Evolutionary conservation across 2,888 invertebrate species (phyloP).

Genomic region (Toxonevra muliebris): DNA sequence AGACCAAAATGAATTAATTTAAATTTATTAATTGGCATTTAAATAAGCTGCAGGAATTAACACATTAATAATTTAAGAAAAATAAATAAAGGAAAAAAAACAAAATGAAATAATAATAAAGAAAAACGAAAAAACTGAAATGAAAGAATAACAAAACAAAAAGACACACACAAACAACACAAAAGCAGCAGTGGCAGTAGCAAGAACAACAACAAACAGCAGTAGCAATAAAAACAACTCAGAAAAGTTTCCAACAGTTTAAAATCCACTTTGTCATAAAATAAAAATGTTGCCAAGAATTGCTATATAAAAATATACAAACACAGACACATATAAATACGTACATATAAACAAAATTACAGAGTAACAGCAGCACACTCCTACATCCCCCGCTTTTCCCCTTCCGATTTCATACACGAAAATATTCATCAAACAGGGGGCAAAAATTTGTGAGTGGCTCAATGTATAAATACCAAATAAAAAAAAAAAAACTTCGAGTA

Average conservation of each 20-base stretch:
- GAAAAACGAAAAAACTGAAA: conserved; percentile 7
- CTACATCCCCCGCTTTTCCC: neutral
- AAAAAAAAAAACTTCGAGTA: neutral
- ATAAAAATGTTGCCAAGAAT: conserved; percentile 49
- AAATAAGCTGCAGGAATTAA: conserved; percentile 56
- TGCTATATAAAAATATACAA: conserved; percentile 17
- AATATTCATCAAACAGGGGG: conserved; percentile 1
- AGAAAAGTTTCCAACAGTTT: conserved; percentile 42
- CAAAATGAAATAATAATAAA: conserved; percentile 9
- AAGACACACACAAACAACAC: neutral
- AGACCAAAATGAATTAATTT: conserved; percentile 13
- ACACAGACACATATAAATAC: neutral
- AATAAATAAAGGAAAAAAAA: neutral
- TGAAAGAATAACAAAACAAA: neutral
- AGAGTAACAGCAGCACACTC: neutral
- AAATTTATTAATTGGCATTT: conserved; percentile 58
- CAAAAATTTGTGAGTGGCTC: neutral
- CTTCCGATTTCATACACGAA: conserved; percentile 4
- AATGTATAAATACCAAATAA: too few species aligned
- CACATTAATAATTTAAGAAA: conserved; percentile 56
- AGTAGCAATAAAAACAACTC: conserved; percentile 7
- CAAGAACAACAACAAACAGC: neutral
- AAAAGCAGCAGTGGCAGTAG: neutral
- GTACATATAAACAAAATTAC: neutral
- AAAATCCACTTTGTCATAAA: conserved; percentile 52